Base-by-base conservation (phyloP, 2,113 vertebrate species). In the Nothobranchius furzeri region DNA sequence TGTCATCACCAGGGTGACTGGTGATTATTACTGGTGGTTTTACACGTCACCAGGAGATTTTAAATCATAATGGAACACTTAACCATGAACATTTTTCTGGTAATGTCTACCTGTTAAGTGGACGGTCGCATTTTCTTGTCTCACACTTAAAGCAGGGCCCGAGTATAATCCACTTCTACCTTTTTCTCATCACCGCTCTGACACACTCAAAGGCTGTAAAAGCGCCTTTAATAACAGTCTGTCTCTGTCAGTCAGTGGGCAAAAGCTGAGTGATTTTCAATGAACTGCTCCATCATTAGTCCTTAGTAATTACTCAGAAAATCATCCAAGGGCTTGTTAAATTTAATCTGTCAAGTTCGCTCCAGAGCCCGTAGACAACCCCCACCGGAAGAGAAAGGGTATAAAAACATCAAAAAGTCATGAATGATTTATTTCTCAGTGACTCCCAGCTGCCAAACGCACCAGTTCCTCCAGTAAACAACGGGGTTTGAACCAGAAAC, bases 281-380 rank as follows among this genome's bases (percentile, higher is more conserved):
- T 63, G 15, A 47, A 70, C 61, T 68, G 60, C 59, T 63, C 60
- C 57, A 61, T 78, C 70, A 73, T 68, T 57, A 64, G 17, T 36
- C 60, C 36, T 6, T 24, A 17, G 46, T 45, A 47, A 71, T 55
- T 24, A 75, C 58, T 43, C 47, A 14, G 14, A 56, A 45, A 76
- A 65, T 36, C 36, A 57, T 7, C 35, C n/a, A 14, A 12, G 17
- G 8, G n/a, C 20, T 51, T 51, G 45, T 60, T 43, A 25, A 47
- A 0, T 50, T 56, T 15, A 54, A 66, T 35, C 9, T 51, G 12
- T 10, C 10, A 11, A 30, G 0, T 49, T 2, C 6, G 12, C 13
- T 17, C 3, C 7, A 2, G 3, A 14, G 36, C 12, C 4, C 45
- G 0, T 9, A 47, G 45, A 40, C 11, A 6, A 6, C 3, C 9